Base-by-base conservation (phyloP, 2,888 invertebrate genomes). In the Theristus sp. region DNA sequence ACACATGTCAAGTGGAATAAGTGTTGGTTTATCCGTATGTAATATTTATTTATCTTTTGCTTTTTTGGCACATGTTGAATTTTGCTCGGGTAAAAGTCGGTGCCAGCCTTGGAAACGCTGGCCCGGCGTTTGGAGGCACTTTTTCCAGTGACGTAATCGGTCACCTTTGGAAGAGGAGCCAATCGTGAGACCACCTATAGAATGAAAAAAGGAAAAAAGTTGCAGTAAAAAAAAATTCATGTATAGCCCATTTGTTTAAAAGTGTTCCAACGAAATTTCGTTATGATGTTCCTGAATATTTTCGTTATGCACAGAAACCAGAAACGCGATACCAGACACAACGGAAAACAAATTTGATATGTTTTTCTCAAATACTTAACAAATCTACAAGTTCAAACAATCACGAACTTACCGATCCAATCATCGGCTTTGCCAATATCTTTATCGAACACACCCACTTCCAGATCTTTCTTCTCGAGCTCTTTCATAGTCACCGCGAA, bases 401-500 rank as follows among this genome's bases (percentile, higher is more conserved):
- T n/a, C n/a, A n/a, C n/a, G n/a, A n/a, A 52, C 52, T 10, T n/a
- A 81, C 82, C 87, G 52, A 91, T 81, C 72, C 89, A 91, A 74
- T 90, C 90, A 75, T 90, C 89, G 65, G 85, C 83, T 74, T 88
- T 88, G 59, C 86, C 87, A 52, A 78, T 73, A 71, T 84, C 84
- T 71, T 84, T 89, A 75, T 93, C 93, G 86, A 88, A 93, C 60
- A 93, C 89, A 10, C 89, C 87, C 64, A 93, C 79, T 67, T 87
- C 86, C 62, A 93, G 78, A 63, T 87, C 85, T 77, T 89, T 87
- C 72, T 87, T 86, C 61, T 86, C 84, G 65, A 93, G 80, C 60
- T 91, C 91, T 31, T 84, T 85, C 46, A 87, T 85, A 62, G 87
- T 83, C n/a, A 88, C 86, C 74, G 89, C 87, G 71, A 91, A 90